These are phyloP conservation scores for Lepus americanus DNA, from an alignment of 2,113 vertebrate genomes.

Conservation along the genomic window DNA sequence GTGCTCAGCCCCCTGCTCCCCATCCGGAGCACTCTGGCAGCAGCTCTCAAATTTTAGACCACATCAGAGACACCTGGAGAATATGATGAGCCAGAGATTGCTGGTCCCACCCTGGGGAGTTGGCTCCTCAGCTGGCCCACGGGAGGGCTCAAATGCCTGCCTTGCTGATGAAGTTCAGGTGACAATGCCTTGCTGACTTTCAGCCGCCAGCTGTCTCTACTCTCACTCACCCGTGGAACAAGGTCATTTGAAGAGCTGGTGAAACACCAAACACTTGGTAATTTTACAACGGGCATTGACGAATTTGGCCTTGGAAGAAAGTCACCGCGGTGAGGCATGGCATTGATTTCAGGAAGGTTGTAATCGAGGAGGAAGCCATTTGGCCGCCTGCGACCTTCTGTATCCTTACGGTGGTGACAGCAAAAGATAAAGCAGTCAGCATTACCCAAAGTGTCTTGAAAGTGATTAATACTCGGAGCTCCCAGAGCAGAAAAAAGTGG, in stretches of 20 bases:
- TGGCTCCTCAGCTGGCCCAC: background rate
- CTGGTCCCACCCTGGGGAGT: background rate
- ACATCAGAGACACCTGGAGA: background rate
- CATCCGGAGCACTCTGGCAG: background rate
- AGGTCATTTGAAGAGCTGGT: slow-evolving; percentile 45
- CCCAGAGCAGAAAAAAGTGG: slow-evolving; percentile 53
- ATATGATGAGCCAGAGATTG: background rate
- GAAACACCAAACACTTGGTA: slow-evolving; percentile 34
- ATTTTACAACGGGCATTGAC: slow-evolving; percentile 64
- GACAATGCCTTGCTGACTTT: background rate
- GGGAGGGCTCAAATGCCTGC: background rate
- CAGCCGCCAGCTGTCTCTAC: background rate
- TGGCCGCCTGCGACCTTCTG: background rate
- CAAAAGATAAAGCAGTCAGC: slow-evolving; percentile 62
- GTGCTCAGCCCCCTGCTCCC: background rate
- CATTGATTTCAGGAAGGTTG: slow-evolving; percentile 9
- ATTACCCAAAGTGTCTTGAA: slow-evolving; percentile 59
- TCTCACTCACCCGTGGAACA: background rate
- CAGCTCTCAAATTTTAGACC: background rate
- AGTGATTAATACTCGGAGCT: slow-evolving; percentile 81
- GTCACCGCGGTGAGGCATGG: slow-evolving; percentile 7
- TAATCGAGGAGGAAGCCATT: background rate
- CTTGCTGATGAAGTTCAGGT: background rate
- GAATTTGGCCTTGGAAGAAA: slow-evolving; percentile 51
- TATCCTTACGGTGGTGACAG: slow-evolving; percentile 52